A percentile compares a stretch with the other conserved stretches of the same genome.
phyloP scores from a whole-genome alignment of 2,888 invertebrate species.

The Cephonodes hylas region DNA sequence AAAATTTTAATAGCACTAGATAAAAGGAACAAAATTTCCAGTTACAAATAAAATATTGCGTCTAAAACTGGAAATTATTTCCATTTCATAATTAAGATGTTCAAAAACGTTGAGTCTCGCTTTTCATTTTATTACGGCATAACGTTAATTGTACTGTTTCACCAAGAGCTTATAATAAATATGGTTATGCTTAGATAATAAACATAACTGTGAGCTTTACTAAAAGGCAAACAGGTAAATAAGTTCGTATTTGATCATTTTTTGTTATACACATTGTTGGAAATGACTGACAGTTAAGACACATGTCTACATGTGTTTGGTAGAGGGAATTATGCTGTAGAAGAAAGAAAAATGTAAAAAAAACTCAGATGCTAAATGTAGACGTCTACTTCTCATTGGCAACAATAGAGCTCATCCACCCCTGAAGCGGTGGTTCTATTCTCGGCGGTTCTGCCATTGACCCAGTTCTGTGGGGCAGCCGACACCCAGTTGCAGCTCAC shows the following conservation, averaged over 20 bases:
- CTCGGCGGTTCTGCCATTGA: constrained; percentile 74
- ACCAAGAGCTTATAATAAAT: constrained; percentile 35
- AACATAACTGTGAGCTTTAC: constrained; percentile 32
- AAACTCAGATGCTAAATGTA: neutral
- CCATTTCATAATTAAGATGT: neutral
- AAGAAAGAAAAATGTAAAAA: neutral
- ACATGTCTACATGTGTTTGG: neutral
- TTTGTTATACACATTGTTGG: neutral
- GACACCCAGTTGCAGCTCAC: constrained; percentile 52
- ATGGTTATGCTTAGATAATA: constrained; percentile 37
- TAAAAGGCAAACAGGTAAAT: constrained; percentile 16
- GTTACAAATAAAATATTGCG: neutral
- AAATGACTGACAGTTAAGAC: neutral
- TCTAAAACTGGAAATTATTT: neutral
- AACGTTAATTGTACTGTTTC: constrained; percentile 33
- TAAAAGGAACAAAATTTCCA: too few relatives aligned
- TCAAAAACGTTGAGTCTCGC: neutral
- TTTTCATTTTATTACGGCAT: constrained; percentile 28
- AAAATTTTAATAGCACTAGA: too few relatives aligned
- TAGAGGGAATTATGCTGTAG: neutral
- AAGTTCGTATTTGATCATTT: neutral
- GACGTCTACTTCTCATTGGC: constrained; percentile 19
- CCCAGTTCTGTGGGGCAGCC: constrained; percentile 63
- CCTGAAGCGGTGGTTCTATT: constrained; percentile 71
- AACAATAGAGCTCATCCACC: constrained; percentile 20